phyloP scores from a whole-genome alignment of 1,140 invertebrate species.

The Cephus cinctus region DNA sequence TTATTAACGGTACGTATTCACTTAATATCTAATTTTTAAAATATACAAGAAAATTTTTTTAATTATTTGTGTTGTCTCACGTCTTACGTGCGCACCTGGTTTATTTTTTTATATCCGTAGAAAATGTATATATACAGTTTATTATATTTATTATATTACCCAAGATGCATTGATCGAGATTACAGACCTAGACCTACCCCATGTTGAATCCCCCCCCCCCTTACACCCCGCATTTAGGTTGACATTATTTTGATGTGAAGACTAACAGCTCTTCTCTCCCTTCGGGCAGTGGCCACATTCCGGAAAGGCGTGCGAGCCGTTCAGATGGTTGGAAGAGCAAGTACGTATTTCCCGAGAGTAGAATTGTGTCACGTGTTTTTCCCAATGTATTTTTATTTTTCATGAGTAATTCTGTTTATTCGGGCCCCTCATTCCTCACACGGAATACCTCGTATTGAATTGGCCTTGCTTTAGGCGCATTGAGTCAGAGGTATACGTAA shows the following conservation, averaged over 20 bases:
- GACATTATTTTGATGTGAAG: conserved; percentile 49
- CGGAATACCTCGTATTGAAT: conserved; percentile 6
- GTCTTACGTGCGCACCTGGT: too few species aligned
- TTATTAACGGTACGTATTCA: too few species aligned
- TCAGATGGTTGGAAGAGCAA: conserved; percentile 96
- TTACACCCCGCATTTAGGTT: conserved; percentile 43
- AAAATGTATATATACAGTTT: too few species aligned
- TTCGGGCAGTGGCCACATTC: conserved; percentile 93
- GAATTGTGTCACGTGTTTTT: conserved; percentile 47
- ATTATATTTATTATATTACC: too few species aligned
- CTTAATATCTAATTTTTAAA: too few species aligned
- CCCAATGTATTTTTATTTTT: conserved; percentile 15
- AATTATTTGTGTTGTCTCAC: too few species aligned
- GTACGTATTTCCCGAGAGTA: conserved; percentile 74
- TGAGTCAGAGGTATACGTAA: too few species aligned
- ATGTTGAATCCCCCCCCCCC: not conserved
- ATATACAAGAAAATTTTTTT: too few species aligned
- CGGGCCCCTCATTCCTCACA: not conserved
- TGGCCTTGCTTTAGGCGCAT: too few species aligned
- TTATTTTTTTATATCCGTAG: too few species aligned
- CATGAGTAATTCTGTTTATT: conserved; percentile 13
- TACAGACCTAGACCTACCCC: conserved; percentile 11
- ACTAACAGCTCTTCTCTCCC: conserved; percentile 57
- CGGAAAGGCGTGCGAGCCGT: conserved; percentile 99
- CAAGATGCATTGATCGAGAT: conserved; percentile 24